Percentiles rank a stretch among this genome's conserved stretches.
Evolutionary conservation across 2,797 vertebrate genomes (phyloP).

Genomic region (Brachymystax lenok): DNA sequence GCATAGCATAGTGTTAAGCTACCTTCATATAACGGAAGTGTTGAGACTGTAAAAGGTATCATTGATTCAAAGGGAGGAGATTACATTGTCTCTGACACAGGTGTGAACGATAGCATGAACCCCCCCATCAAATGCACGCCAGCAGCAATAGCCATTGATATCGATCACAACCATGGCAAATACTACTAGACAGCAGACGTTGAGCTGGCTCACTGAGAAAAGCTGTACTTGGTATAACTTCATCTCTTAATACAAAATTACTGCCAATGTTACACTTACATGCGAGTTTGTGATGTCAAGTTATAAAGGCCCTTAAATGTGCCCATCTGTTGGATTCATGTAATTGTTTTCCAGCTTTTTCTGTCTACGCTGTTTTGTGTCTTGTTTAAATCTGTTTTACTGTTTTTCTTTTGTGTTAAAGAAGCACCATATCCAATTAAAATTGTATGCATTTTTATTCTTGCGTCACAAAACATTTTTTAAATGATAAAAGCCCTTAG

Average conservation of each 20-base stretch:
- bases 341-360: no score
- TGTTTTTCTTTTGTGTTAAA: no score
- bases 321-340: no score
- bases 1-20: background rate
- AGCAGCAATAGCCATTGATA: constrained; percentile 71
- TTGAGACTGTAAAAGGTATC: constrained; percentile 58
- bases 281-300: no score
- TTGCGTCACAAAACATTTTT: no score
- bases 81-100: constrained; percentile 72
- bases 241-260: background rate
- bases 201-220: constrained; percentile 35
- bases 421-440: no score
- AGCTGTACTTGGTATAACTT: constrained; percentile 31
- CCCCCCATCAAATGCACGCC: constrained; percentile 69
- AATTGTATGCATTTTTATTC: no score
- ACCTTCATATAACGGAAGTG: constrained; percentile 34
- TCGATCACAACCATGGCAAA: constrained; percentile 68
- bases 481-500: no score
- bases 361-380: no score
- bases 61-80: constrained; percentile 69
- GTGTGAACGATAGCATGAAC: constrained; percentile 68
- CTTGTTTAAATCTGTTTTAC: no score
- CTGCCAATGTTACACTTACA: no score
- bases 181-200: constrained; percentile 48
- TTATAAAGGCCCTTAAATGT: no score